phyloP scores from a whole-genome alignment of 64 coral and sea anemone species.

The Montipora foliosa region DNA sequence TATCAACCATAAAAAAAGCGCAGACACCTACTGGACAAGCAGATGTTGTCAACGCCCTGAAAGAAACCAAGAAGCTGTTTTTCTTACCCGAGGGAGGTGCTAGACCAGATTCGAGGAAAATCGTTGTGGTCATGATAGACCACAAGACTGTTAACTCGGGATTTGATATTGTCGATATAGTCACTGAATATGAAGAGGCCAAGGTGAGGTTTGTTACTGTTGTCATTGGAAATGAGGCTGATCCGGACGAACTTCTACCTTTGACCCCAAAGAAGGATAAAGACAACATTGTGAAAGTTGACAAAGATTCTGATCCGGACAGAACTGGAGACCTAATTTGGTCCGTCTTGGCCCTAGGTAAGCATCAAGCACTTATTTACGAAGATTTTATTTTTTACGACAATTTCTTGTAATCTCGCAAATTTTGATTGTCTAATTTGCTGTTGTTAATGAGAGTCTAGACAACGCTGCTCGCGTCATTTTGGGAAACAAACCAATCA shows the following conservation, averaged over 20 bases:
- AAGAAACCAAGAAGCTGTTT: constrained; percentile 64
- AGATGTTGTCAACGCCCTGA: constrained; percentile 59
- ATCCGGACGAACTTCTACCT: constrained; percentile 46
- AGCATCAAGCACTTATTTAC: background rate
- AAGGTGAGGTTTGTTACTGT: constrained; percentile 88
- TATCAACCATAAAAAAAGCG: background rate
- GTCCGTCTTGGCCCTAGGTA: background rate
- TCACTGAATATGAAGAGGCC: constrained; percentile 7
- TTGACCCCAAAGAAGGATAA: constrained; percentile 69
- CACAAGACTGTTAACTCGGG: constrained; percentile 51
- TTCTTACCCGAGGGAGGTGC: constrained; percentile 36
- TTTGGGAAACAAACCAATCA: too few relatives aligned
- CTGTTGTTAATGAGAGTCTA: too few relatives aligned
- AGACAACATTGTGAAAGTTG: constrained; percentile 45
- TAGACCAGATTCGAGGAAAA: constrained; percentile 65
- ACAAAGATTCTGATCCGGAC: background rate
- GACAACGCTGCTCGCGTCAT: too few relatives aligned
- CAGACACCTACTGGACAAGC: constrained; percentile 1
- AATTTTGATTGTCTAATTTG: too few relatives aligned
- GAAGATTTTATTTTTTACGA: too few relatives aligned
- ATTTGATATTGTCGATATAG: constrained; percentile 24
- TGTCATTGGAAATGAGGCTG: constrained; percentile 75
- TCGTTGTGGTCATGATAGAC: constrained; percentile 83
- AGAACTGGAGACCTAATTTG: constrained; percentile 13
- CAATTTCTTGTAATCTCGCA: too few relatives aligned